These are phyloP conservation scores for Bradypus variegatus DNA, from an alignment of 2,797 vertebrate species.

Conservation along the genomic window DNA sequence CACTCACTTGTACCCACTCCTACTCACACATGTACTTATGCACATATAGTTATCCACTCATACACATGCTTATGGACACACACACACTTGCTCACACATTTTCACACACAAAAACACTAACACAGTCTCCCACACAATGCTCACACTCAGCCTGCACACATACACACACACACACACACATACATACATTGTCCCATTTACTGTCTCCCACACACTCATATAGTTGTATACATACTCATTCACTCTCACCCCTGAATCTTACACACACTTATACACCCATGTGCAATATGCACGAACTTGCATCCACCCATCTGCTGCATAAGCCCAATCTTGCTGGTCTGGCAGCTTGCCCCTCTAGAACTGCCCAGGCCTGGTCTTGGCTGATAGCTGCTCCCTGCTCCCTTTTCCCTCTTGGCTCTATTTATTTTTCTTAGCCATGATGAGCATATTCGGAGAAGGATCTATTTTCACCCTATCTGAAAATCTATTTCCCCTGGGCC, in stretches of 20 bases:
- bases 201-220: not conserved
- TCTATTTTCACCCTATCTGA: constrained; percentile 66
- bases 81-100: not conserved
- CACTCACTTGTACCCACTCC: not conserved
- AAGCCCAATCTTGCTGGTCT: not conserved
- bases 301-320: not conserved
- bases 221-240: not conserved
- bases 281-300: not conserved
- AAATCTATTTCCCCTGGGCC: constrained; percentile 48
- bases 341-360: not conserved
- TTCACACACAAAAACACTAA: not conserved
- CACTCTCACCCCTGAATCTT: not conserved
- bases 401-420: constrained; percentile 45
- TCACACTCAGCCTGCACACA: not conserved
- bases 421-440: constrained; percentile 60
- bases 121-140: not conserved
- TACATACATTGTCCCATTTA: not conserved
- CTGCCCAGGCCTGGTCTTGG: not conserved
- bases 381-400: not conserved
- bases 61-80: not conserved
- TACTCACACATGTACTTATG: not conserved
- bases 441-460: constrained; percentile 63
- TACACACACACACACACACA: not conserved
- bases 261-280: too few species aligned
- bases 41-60: not conserved